These are phyloP conservation scores for Tinea trinotella DNA, from an alignment of 2,888 invertebrate species.

Conservation along the genomic window DNA sequence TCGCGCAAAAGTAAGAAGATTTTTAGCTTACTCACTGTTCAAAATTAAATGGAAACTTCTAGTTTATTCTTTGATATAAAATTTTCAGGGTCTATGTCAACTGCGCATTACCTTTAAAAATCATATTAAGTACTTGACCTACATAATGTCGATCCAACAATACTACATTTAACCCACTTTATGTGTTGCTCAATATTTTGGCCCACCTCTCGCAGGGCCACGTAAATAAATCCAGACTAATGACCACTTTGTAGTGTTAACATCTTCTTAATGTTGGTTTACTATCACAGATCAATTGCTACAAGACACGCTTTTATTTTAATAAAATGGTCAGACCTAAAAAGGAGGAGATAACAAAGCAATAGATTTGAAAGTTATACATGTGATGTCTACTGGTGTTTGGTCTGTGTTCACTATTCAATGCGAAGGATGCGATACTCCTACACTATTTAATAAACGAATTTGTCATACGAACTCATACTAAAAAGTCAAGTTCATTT, in stretches of 20 bases:
- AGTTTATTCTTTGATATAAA: neutral
- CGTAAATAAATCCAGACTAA: conserved; percentile 2
- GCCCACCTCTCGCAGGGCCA: conserved; percentile 23
- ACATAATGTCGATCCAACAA: conserved; percentile 40
- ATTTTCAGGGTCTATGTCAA: neutral
- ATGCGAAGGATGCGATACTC: conserved; percentile 7
- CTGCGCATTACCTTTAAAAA: conserved; percentile 9
- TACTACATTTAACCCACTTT: conserved; percentile 43
- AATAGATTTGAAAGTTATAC: too few relatives aligned
- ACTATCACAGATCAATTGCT: neutral
- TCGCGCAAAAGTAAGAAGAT: too few relatives aligned
- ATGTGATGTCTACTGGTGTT: neutral
- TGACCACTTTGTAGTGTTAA: neutral
- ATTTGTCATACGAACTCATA: neutral
- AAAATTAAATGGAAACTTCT: too few relatives aligned
- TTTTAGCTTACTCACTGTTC: too few relatives aligned
- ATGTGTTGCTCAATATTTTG: conserved; percentile 45
- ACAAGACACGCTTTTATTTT: too few relatives aligned
- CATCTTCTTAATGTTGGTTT: neutral
- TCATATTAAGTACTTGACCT: conserved; percentile 40
- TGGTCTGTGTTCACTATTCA: too few relatives aligned
- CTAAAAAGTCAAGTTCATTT: conserved; percentile 7
- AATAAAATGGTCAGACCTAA: too few relatives aligned
- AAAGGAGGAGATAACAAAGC: too few relatives aligned
- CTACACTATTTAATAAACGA: neutral